Conservation (phyloP, 1,140 invertebrate species). For the Druon quercuslanigerum region DNA sequence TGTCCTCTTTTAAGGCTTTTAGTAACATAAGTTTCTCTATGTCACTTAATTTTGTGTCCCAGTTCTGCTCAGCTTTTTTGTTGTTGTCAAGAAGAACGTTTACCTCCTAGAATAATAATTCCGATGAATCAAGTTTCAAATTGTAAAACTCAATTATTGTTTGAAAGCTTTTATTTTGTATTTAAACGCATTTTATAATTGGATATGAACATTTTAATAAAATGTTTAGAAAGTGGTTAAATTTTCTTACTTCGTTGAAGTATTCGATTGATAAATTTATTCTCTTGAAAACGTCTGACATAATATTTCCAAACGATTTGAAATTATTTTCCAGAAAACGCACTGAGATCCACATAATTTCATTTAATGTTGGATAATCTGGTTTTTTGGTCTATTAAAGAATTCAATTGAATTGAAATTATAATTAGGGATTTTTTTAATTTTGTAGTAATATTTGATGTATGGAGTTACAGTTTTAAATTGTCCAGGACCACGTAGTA, state of each 20-base stretch:
- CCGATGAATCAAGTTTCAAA: constrained; percentile 41
- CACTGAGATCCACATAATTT: constrained; percentile 79
- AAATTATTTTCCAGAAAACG: constrained; percentile 79
- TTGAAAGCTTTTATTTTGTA: background rate
- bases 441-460: background rate
- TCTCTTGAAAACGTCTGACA: constrained; percentile 75
- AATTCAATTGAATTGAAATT: background rate
- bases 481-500: constrained; percentile 80
- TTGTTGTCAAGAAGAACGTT: constrained; percentile 74
- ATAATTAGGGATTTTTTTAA: constrained; percentile 1
- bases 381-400: constrained; percentile 75
- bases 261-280: constrained; percentile 79
- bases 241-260: constrained; percentile 75
- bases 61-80: constrained; percentile 71
- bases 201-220: constrained; percentile 1
- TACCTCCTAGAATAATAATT: constrained; percentile 70
- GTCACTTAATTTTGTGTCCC: constrained; percentile 79
- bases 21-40: constrained; percentile 91
- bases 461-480: constrained; percentile 54
- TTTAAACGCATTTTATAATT: background rate
- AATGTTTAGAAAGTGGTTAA: constrained; percentile 19
- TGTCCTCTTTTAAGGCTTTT: constrained; percentile 87
- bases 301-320: constrained; percentile 74
- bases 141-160: background rate
- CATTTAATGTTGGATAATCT: constrained; percentile 74